Evolutionary conservation across 2,888 invertebrate genomes (phyloP).

Genomic region (Spodoptera littoralis): DNA sequence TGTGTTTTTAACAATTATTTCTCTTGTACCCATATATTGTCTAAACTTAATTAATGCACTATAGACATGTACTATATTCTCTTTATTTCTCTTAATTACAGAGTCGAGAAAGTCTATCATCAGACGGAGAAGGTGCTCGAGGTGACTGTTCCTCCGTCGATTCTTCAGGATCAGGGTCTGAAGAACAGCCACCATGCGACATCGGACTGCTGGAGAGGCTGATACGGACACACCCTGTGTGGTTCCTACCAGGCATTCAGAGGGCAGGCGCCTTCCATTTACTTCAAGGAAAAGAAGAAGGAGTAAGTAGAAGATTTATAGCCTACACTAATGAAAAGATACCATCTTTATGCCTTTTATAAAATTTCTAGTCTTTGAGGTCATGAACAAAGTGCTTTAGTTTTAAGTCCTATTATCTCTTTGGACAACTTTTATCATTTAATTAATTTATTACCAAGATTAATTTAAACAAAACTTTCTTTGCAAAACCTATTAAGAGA

Average conservation of each 20-base stretch:
- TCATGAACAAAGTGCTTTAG: conserved; percentile 11
- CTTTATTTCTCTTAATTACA: conserved; percentile 67
- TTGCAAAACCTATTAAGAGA: too few species aligned
- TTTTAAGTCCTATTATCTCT: background rate
- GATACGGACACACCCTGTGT: conserved; percentile 97
- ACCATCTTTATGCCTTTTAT: conserved; percentile 22
- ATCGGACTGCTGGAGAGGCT: conserved; percentile 95
- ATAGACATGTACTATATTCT: background rate
- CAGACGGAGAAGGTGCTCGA: conserved; percentile 89
- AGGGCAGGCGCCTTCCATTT: conserved; percentile 97
- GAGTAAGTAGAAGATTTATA: conserved; percentile 88
- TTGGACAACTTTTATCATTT: background rate
- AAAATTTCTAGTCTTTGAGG: background rate
- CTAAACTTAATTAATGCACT: too few species aligned
- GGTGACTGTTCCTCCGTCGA: conserved; percentile 90
- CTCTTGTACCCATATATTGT: too few species aligned
- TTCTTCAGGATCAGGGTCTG: conserved; percentile 87
- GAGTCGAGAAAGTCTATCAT: conserved; percentile 91
- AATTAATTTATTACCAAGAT: too few species aligned
- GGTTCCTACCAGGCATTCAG: conserved; percentile 98
- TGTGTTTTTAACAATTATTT: too few species aligned
- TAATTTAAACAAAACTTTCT: too few species aligned
- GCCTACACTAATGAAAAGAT: background rate
- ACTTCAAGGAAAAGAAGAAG: conserved; percentile 97
- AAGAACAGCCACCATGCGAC: conserved; percentile 94